A percentile compares a stretch with the other conserved stretches of the same genome.
Conservation (phyloP, 2,797 vertebrate species). For the Cynopterus sphinx region DNA sequence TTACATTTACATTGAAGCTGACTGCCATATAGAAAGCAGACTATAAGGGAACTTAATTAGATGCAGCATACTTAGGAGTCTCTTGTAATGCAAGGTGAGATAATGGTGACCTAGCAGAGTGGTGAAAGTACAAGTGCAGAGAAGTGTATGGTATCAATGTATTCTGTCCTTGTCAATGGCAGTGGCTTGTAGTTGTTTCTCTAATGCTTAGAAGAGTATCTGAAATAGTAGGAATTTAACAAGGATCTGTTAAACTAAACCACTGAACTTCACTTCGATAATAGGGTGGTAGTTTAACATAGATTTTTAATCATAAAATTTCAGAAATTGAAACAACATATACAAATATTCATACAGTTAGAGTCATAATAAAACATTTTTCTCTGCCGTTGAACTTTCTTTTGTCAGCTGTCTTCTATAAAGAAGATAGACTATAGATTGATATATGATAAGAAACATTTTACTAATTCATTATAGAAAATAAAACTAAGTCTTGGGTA, state of each 20-base stretch:
- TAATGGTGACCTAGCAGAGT: background rate
- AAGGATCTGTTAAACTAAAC: background rate
- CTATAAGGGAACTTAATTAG: background rate
- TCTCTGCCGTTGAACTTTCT: background rate
- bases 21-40: background rate
- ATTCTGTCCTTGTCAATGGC: background rate
- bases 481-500: background rate
- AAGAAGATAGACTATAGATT: constrained; percentile 10
- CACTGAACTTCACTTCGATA: background rate
- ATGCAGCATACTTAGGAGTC: background rate
- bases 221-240: constrained; percentile 3
- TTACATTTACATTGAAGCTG: background rate
- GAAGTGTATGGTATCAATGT: background rate
- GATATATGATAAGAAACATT: background rate
- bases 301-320: constrained; percentile 21
- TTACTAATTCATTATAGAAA: background rate
- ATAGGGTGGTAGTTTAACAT: constrained; percentile 20
- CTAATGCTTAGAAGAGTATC: background rate
- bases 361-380: background rate
- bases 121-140: background rate
- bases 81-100: background rate
- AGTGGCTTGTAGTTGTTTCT: constrained; percentile 6
- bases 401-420: background rate
- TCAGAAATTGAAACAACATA: background rate
- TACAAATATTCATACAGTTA: background rate